Conservation (phyloP, 2,113 vertebrate genomes). For the Apteryx mantelli region DNA sequence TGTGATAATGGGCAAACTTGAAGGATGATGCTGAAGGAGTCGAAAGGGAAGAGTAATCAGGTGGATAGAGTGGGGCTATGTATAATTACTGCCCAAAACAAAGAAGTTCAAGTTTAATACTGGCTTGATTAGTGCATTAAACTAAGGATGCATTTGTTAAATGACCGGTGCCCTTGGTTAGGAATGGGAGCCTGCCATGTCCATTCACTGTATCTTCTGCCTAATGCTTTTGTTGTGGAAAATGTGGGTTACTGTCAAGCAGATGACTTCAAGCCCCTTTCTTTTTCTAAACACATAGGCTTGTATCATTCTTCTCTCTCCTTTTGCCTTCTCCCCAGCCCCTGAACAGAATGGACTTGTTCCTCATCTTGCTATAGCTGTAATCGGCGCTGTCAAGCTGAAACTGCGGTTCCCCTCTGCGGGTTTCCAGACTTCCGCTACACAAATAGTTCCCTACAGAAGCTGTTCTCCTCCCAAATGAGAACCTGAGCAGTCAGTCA, state of each 20-base stretch:
- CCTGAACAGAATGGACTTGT: not conserved
- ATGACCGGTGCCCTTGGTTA: constrained; percentile 20
- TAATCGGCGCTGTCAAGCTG: not conserved
- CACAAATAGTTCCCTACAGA: not conserved
- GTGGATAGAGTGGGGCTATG: not conserved
- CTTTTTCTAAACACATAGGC: not conserved
- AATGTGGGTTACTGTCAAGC: not conserved
- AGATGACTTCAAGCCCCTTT: constrained; percentile 13
- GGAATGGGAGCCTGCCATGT: not conserved
- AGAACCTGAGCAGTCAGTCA: not conserved
- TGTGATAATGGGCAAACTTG: constrained; percentile 42
- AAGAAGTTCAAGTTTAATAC: constrained; percentile 21
- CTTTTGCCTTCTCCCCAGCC: not conserved
- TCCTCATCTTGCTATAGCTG: not conserved
- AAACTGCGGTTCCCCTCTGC: not conserved
- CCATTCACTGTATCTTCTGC: not conserved
- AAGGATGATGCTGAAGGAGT: constrained; percentile 3
- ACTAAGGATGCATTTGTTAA: constrained; percentile 34
- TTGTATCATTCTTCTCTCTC: not conserved
- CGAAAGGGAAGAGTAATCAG: constrained; percentile 34
- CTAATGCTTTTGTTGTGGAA: not conserved
- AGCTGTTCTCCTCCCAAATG: not conserved
- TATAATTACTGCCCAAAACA: constrained; percentile 40
- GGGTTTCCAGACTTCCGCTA: not conserved
- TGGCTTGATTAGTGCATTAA: constrained; percentile 34